Evolutionary conservation across 2,888 invertebrate genomes (phyloP).

Genomic region (Chamaedrilus cognettii): DNA sequence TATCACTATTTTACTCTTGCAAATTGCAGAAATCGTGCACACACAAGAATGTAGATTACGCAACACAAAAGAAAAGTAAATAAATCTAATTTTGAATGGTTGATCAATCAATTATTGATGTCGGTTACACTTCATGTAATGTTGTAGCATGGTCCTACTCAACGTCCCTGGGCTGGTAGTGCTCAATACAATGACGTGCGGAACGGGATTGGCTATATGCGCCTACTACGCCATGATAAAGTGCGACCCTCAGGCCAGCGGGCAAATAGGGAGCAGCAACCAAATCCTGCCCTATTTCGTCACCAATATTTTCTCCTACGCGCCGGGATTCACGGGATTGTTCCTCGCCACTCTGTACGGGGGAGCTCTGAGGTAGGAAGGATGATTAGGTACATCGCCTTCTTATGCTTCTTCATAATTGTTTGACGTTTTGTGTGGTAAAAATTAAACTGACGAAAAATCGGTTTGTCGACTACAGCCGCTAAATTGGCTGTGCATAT

Average conservation of each 20-base stretch:
- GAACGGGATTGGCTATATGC: slow-evolving; percentile 1
- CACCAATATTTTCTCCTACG: slow-evolving; percentile 9
- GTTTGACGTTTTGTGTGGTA: not conserved
- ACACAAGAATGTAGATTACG: no score
- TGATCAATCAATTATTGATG: not conserved
- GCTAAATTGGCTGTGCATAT: no score
- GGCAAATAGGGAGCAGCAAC: slow-evolving; percentile 4
- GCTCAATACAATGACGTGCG: not conserved
- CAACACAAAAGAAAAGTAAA: no score
- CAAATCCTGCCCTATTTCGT: slow-evolving; percentile 18
- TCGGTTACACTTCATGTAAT: not conserved
- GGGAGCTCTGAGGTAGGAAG: slow-evolving; percentile 19
- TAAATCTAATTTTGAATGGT: no score
- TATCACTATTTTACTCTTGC: no score
- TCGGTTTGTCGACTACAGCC: no score
- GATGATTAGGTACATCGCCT: not conserved
- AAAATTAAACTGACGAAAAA: no score
- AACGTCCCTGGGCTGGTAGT: not conserved
- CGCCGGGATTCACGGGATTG: slow-evolving; percentile 18
- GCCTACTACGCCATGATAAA: slow-evolving; percentile 15
- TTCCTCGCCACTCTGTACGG: slow-evolving; percentile 24
- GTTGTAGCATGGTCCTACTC: not conserved
- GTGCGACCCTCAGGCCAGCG: slow-evolving; percentile 15
- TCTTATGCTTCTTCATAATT: not conserved
- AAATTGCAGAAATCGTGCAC: no score